Evolutionary conservation across 2,888 invertebrate genomes (phyloP).

Genomic region (Ochropacha duplaris): DNA sequence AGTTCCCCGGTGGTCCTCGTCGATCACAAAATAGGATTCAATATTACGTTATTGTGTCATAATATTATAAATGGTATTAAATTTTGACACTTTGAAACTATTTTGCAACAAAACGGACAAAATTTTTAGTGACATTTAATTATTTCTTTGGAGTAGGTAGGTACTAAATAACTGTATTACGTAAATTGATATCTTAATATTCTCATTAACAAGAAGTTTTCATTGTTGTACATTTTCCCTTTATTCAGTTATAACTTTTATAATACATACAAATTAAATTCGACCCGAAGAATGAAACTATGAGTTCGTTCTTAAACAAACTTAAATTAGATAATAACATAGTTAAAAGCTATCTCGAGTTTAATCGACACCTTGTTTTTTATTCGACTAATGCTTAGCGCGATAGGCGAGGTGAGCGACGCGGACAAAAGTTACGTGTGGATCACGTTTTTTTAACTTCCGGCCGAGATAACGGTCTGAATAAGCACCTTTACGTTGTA

Average conservation of each 20-base stretch:
- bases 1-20: conserved; percentile 60
- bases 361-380: conserved; percentile 75
- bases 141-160: conserved; percentile 14
- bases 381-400: conserved; percentile 66
- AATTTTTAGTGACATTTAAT: not conserved
- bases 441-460: conserved; percentile 73
- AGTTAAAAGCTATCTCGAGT: conserved; percentile 68
- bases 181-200: not conserved
- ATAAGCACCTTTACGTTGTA: conserved; percentile 73
- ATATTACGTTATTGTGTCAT: conserved; percentile 53
- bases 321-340: conserved; percentile 65
- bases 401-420: conserved; percentile 45
- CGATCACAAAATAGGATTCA: conserved; percentile 30
- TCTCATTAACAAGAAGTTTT: not conserved
- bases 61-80: conserved; percentile 66
- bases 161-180: conserved; percentile 20
- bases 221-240: not conserved
- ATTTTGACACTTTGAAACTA: conserved; percentile 47
- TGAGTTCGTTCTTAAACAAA: conserved; percentile 57
- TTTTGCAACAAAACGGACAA: conserved; percentile 16
- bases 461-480: conserved; percentile 73
- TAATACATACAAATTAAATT: conserved; percentile 35
- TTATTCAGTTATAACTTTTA: conserved; percentile 15
- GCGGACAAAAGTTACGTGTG: conserved; percentile 68
- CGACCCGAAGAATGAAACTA: conserved; percentile 36